Base-by-base conservation (phyloP, 2,888 invertebrate species). In the Xylota sylvarum region DNA sequence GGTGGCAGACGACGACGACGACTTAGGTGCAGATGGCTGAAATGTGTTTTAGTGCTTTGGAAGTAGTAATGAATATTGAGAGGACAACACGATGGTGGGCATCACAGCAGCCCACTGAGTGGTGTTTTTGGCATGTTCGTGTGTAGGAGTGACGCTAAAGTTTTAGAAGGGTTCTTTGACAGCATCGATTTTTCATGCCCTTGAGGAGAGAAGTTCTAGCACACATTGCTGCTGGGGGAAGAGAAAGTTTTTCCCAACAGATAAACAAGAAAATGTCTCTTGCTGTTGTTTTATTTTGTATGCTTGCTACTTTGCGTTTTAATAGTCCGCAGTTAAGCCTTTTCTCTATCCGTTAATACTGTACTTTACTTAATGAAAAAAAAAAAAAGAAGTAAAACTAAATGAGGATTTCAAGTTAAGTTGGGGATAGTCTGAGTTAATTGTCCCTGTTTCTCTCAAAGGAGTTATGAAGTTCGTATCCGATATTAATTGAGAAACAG, bases 1-100 rank as follows among this genome's bases (percentile, higher is more conserved):
- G 64, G 10, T 32, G 32, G 55, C 9, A 30, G 55, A 56, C 7
- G 17, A 17, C 1, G 17, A 32, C 30, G 55, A 30, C 2, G 50
- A 12, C 55, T 55, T 64, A 48, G 30, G 32, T 65, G 50, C 65
- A 65, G 65, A 65, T 65, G 65, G 50, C 23, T 50, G 65, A 19
- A 65, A 48, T 64, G 30, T 30, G 30, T 62, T 62, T 48, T 17
- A 50, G 50, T 50, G 65, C n/a, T 50, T 48, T 50, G 50, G 35
- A 65, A 65, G 19, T 65, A 50, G 65, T 65, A 65, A 65, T 65
- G 65, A 65, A 65, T 65, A 65, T 65, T 65, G 50, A 65, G 50
- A 23, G 65, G 65, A 65, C 65, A 35, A 50, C 35, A 65, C 35
- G 35, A 50, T 17, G 32, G 35, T 17, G n/a, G 50, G 50, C 32